These are phyloP conservation scores for Eciton burchellii DNA, from an alignment of 1,140 invertebrate species.

Conservation along the genomic window DNA sequence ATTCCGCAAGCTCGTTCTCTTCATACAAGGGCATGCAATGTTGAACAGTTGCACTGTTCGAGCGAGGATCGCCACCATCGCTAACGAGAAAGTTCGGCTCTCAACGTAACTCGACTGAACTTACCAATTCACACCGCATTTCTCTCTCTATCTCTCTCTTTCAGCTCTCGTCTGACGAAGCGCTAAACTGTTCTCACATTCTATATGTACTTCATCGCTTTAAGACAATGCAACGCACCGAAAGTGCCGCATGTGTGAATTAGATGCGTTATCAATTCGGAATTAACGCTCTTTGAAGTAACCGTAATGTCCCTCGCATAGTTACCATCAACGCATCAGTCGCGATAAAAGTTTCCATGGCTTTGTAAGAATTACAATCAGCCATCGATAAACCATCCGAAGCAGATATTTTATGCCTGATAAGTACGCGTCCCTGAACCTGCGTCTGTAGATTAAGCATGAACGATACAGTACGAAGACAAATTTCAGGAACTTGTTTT, in stretches of 20 bases:
- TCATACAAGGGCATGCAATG: neutral
- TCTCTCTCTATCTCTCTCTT: too few relatives aligned
- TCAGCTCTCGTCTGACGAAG: constrained; percentile 26
- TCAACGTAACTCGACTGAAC: constrained; percentile 56
- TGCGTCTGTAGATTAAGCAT: neutral
- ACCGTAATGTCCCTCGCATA: neutral
- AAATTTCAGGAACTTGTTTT: neutral
- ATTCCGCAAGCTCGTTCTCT: neutral
- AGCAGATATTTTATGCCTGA: too few relatives aligned
- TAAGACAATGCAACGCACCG: constrained; percentile 16
- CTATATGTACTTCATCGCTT: constrained; percentile 42
- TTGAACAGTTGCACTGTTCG: neutral
- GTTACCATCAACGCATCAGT: neutral
- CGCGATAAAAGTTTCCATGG: neutral
- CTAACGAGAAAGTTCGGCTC: constrained; percentile 53
- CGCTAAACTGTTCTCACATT: constrained; percentile 25
- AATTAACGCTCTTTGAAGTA: neutral
- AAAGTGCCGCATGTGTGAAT: neutral
- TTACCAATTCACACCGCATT: constrained; percentile 58
- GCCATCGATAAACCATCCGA: neutral
- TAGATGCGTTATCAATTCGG: constrained; percentile 6
- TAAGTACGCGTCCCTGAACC: neutral
- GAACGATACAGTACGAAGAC: neutral
- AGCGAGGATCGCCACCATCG: constrained; percentile 40
- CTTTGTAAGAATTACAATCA: neutral